These are phyloP conservation scores for Nicator chloris DNA, from an alignment of 2,113 vertebrate genomes.

Conservation along the genomic window DNA sequence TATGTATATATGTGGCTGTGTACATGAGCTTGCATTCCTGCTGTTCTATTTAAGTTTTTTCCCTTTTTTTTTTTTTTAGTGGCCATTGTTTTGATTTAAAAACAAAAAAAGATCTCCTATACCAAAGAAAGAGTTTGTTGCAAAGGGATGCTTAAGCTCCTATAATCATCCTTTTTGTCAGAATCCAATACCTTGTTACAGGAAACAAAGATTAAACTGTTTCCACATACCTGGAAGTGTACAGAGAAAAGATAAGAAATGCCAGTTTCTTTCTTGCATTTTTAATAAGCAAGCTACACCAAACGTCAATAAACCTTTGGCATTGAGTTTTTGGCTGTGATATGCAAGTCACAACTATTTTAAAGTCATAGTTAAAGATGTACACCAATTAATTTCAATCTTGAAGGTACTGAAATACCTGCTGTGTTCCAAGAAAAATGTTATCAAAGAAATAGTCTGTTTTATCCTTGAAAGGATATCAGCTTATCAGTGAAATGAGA, in stretches of 20 bases:
- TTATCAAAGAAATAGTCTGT: background rate
- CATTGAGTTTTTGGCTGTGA: background rate
- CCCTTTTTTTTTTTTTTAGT: background rate
- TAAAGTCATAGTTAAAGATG: background rate
- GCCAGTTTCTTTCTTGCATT: background rate
- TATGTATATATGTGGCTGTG: background rate
- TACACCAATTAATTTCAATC: background rate
- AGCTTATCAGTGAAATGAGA: background rate
- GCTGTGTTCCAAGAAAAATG: background rate
- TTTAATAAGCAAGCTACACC: background rate
- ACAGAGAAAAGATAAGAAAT: background rate
- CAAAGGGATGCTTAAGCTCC: background rate
- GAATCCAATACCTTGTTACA: background rate
- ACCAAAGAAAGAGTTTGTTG: background rate
- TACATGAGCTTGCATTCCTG: background rate
- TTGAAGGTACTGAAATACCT: background rate
- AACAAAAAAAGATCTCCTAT: background rate
- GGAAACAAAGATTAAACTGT: background rate
- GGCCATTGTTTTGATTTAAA: background rate
- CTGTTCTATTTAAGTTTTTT: background rate
- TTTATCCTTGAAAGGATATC: background rate
- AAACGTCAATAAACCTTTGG: background rate
- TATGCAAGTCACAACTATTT: background rate
- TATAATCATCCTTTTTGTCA: background rate
- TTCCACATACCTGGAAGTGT: background rate